Evolutionary conservation across 1,140 invertebrate genomes (phyloP), one percentile per base, ranked within the genome.

Genomic region (Anastatus disparis): DNA sequence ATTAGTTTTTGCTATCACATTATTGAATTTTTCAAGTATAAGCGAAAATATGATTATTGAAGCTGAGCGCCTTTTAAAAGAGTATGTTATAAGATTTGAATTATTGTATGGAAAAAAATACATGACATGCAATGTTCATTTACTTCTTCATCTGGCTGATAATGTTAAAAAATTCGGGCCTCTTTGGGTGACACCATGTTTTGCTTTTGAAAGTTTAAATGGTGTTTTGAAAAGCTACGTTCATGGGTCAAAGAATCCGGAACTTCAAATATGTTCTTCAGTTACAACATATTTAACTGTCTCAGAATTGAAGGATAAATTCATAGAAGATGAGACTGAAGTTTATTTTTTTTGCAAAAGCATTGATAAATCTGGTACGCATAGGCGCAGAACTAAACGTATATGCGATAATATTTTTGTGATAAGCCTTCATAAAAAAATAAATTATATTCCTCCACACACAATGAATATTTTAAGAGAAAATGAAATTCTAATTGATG

Each of bases 81-180:
- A 46, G 29, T 75, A 70, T 68, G 73, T 75, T 10, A 22, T 13
- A 27, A 26, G 71, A 6, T 76, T 73, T 68, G 29, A 70, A 38
- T 6, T 22, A 6, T 58, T 74, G 3, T 78, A 78, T 44, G 74
- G 69, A 4, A 0, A 58, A 35, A 17, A 31, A 38, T 48, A 66
- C 15, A 75, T 75, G 62, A 56, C 62, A 0, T 56, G 46, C 3
- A 78, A 76, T 67, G n/a, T 78, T 13, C 72, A 78, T 66, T 56
- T 71, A 17, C 12, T 78, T 6, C 38, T 74, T 10, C 72, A 78
- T 64, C 70, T 78, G n/a, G 35, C 61, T 3, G 31, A 74, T 38
- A 69, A 62, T 44, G 77, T 76, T 1, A 13, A 29, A 55, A 58
- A 71, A 24, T 71, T 74, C 48, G 77, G 77, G 10, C 75, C 75